These are phyloP conservation scores for Paralinhomoeus sp. DNA, from an alignment of 2,888 invertebrate genomes.

Conservation along the genomic window DNA sequence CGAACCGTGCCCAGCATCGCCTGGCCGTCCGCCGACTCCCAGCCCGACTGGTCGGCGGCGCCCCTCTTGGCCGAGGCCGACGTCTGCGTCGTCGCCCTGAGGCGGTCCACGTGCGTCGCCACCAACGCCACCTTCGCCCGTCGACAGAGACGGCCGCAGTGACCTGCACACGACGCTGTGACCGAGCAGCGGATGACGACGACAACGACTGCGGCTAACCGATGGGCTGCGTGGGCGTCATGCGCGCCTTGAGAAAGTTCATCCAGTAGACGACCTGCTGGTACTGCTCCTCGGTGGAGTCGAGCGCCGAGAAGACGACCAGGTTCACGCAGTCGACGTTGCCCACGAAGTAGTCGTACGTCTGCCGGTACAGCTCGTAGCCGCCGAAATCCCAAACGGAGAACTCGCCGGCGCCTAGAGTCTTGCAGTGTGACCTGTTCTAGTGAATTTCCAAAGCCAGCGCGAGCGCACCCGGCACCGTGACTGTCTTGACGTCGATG, in stretches of 20 bases:
- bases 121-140: conserved; percentile 37
- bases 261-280: conserved; percentile 44
- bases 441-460: no score
- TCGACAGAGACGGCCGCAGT: conserved; percentile 36
- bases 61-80: conserved; percentile 30
- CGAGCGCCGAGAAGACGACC: conserved; percentile 43
- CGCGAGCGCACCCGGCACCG: conserved; percentile 29
- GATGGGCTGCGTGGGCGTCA: conserved; percentile 38
- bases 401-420: conserved; percentile 40
- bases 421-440: no score
- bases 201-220: conserved; percentile 26
- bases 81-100: conserved; percentile 9
- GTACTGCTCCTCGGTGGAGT: conserved; percentile 41
- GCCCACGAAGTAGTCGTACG: conserved; percentile 50
- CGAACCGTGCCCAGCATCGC: conserved; percentile 28
- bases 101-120: conserved; percentile 39
- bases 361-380: conserved; percentile 41
- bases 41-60: conserved; percentile 30
- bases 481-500: conserved; percentile 40
- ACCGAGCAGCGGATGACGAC: no score
- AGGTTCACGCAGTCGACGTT: conserved; percentile 39
- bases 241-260: conserved; percentile 44
- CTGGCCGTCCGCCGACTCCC: conserved; percentile 36
- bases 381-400: conserved; percentile 54
- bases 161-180: conserved; percentile 32